Evolutionary conservation across 1,140 invertebrate genomes (phyloP).

Genomic region (Drosophila murphyi): DNA sequence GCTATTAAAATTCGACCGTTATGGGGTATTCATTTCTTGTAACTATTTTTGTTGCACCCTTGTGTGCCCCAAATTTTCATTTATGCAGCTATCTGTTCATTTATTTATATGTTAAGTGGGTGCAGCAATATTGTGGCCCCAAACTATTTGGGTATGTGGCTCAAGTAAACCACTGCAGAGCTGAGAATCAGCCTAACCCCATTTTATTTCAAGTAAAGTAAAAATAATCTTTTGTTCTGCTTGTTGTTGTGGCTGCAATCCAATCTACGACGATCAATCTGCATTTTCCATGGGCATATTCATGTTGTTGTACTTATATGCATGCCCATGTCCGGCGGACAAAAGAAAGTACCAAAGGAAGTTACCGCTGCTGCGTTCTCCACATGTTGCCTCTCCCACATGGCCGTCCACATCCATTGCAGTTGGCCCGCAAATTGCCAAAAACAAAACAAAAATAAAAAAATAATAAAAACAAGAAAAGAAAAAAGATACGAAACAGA

Average conservation of each 20-base stretch:
- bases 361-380: constrained; percentile 10
- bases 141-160: constrained; percentile 12
- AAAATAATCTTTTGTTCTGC: constrained; percentile 14
- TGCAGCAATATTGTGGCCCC: constrained; percentile 33
- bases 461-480: constrained; percentile 14
- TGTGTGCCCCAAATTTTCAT: not conserved
- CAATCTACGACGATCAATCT: constrained; percentile 50
- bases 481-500: not conserved
- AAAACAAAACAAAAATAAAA: constrained; percentile 8
- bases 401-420: constrained; percentile 30
- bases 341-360: constrained; percentile 50
- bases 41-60: not conserved
- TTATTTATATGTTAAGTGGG: constrained; percentile 39
- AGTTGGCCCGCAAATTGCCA: constrained; percentile 35
- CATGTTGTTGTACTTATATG: constrained; percentile 54
- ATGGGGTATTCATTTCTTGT: not conserved
- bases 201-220: constrained; percentile 14
- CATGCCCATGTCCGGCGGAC: constrained; percentile 55
- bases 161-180: constrained; percentile 22
- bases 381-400: constrained; percentile 6
- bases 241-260: constrained; percentile 5
- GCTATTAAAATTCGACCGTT: not conserved
- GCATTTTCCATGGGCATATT: constrained; percentile 40
- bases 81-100: constrained; percentile 4
- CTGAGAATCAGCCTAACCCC: not conserved